Percentiles rank a stretch among this genome's conserved stretches.
Evolutionary conservation across 2,888 invertebrate genomes (phyloP).

Genomic region (Orthosia cruda): DNA sequence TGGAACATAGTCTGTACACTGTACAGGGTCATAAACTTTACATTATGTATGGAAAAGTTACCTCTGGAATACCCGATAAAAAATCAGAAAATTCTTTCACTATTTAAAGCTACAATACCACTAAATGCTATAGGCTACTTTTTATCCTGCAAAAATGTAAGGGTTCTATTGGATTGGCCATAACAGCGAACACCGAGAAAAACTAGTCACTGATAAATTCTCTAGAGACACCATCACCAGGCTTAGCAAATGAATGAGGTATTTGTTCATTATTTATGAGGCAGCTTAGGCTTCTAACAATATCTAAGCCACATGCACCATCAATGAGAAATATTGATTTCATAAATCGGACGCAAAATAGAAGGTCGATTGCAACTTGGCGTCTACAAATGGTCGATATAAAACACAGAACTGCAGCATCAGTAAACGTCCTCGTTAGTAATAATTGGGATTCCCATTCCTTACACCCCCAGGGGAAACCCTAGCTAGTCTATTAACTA

Average conservation of each 20-base stretch:
- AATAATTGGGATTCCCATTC: constrained; percentile 44
- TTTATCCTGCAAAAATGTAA: no score
- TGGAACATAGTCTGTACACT: no score
- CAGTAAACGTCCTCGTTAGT: constrained; percentile 42
- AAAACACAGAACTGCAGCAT: constrained; percentile 12
- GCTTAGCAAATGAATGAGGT: neutral
- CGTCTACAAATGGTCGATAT: constrained; percentile 41
- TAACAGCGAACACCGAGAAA: no score
- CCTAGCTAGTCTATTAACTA: neutral
- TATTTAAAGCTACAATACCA: no score
- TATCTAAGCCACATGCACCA: neutral
- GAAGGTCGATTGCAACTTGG: neutral
- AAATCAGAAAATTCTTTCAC: no score
- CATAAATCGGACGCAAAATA: neutral
- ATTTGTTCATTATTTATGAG: neutral
- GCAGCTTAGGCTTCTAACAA: neutral
- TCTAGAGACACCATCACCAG: no score
- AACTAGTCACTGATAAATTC: no score
- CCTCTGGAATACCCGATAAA: no score
- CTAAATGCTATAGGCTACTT: no score
- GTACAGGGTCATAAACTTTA: no score
- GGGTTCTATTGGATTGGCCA: no score
- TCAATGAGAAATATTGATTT: neutral
- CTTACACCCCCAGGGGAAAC: constrained; percentile 26
- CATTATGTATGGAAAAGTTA: no score